These are phyloP conservation scores for Drosophila picticornis DNA, from an alignment of 2,888 invertebrate species.

Conservation along the genomic window DNA sequence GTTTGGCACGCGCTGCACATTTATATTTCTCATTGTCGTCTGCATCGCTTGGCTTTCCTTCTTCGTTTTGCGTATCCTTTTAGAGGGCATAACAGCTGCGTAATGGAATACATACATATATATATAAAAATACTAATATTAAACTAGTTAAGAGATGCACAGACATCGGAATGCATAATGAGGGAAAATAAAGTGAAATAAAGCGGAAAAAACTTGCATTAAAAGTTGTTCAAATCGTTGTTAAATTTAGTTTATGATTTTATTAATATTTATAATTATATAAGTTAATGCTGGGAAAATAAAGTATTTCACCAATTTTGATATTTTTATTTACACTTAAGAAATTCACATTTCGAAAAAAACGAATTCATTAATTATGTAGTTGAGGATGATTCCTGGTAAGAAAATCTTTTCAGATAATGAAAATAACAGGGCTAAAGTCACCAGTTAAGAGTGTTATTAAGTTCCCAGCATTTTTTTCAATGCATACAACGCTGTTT, in stretches of 20 bases:
- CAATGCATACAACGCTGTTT: neutral
- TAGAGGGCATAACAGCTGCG: neutral
- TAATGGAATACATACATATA: neutral
- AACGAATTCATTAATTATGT: neutral
- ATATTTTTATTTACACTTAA: neutral
- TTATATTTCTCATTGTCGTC: conserved; percentile 41
- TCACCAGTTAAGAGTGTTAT: neutral
- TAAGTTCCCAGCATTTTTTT: neutral
- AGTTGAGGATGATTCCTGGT: neutral
- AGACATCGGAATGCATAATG: neutral
- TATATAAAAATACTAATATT: neutral
- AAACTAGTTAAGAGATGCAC: too few relatives aligned
- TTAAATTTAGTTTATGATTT: too few relatives aligned
- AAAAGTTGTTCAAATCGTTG: neutral
- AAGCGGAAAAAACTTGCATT: neutral
- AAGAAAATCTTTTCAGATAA: neutral
- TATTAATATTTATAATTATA: too few relatives aligned
- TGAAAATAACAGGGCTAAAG: neutral
- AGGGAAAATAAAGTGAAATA: neutral
- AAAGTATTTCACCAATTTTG: too few relatives aligned
- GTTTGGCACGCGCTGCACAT: conserved; percentile 59
- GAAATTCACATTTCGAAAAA: fast-evolving
- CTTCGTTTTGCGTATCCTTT: neutral
- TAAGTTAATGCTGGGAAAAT: too few relatives aligned
- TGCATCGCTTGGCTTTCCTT: neutral